Conservation (phyloP, 2,797 vertebrate genomes). For the Platyrinchus mystaceus region DNA sequence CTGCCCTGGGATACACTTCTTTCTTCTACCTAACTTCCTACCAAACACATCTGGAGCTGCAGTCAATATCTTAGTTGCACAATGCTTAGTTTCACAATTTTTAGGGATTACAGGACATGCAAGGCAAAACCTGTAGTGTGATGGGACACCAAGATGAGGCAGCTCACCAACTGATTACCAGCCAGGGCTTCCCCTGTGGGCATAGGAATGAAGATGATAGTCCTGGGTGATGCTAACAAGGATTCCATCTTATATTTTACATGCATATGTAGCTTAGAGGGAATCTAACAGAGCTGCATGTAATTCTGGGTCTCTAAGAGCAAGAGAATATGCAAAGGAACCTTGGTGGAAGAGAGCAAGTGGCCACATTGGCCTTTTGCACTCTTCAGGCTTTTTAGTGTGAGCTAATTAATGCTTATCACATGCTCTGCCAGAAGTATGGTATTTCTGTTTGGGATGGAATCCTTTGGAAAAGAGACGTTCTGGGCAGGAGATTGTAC, state of each 20-base stretch:
- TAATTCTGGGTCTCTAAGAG: background rate
- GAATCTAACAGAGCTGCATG: background rate
- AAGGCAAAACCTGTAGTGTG: background rate
- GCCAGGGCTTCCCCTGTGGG: background rate
- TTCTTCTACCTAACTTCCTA: background rate
- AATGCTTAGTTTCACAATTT: background rate
- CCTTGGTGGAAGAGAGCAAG: background rate
- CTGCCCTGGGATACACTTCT: background rate
- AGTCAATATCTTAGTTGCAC: background rate
- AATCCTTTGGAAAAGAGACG: background rate
- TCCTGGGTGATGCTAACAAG: background rate
- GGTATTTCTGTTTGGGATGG: background rate
- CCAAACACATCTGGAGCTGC: background rate
- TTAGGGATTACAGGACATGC: background rate
- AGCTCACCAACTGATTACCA: background rate
- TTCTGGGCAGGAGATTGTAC: background rate
- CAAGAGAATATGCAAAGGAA: background rate
- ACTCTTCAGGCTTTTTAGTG: background rate
- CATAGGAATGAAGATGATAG: fast-evolving
- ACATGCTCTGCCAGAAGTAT: background rate
- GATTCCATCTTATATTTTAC: background rate
- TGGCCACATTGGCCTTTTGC: background rate
- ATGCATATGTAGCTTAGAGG: background rate
- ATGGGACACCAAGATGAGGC: background rate
- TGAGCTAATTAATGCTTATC: background rate